Evolutionary conservation across 1,140 invertebrate genomes (phyloP), one percentile per base, ranked within the genome.

Genomic region (Papilio helenus): DNA sequence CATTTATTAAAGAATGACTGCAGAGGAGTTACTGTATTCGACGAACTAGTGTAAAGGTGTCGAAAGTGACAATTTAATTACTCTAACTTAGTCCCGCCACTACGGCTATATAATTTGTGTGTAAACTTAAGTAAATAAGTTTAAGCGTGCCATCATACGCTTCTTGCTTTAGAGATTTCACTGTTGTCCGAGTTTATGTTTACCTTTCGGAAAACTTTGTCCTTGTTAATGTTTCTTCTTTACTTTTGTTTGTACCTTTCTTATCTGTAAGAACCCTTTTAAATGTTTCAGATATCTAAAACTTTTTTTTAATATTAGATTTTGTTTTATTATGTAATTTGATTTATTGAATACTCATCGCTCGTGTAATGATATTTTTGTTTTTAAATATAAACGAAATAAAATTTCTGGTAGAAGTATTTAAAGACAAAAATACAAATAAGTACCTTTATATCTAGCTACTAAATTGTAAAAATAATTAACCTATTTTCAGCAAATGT

Each of bases 71-170:
- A 46, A 46, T 46, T 46, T 46, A 46, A 46, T 46, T 46, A 14
- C 12, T 16, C 12, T 46, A 46, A 12, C 44, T 46, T 12, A 46
- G 44, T n/a, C n/a, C 2, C 10, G 3, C 58, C 58, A 26, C 58
- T 23, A 65, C 58, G 3, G 58, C 58, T 65, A 26, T 26, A 58
- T 65, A 65, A 29, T 65, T 65, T 58, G 55, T 58, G 8, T 58
- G 55, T 12, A 10, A 26, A 58, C 9, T 68, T 16, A 68, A 68
- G 61, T 68, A 68, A 68, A 68, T 68, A 68, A 68, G 12, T 34
- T 68, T 16, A 68, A 68, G 26, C 26, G 14, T 29, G 61, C 58
- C 23, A 16, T 68, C 14, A 14, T 7, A 68, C 58, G 23, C 3
- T 61, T 61, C 23, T 16, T 18, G 26, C 61, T 29, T 68, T 29